phyloP scores from a whole-genome alignment of 2,888 invertebrate genomes.

The Zaprionus bogoriensis region DNA sequence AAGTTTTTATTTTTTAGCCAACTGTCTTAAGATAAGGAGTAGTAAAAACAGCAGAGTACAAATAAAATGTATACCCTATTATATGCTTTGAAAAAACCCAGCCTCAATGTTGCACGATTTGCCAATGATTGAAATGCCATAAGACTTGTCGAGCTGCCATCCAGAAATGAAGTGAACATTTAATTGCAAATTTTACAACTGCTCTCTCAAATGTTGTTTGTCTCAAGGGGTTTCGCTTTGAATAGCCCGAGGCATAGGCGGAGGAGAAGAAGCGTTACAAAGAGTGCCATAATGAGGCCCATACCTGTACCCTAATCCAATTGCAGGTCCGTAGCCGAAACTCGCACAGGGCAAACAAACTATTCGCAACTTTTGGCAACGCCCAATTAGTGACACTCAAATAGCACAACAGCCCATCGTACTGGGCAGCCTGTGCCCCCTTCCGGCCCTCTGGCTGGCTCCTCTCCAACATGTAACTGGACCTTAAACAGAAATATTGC shows the following conservation, averaged over 20 bases:
- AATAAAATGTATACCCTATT: no score
- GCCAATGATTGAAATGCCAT: no score
- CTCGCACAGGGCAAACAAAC: slow-evolving; percentile 33
- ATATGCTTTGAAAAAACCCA: background rate
- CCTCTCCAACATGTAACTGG: slow-evolving; percentile 6
- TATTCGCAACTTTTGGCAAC: slow-evolving; percentile 64
- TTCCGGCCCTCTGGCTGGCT: background rate
- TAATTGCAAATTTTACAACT: background rate
- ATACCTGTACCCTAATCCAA: background rate
- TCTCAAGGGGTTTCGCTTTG: background rate
- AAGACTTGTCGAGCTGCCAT: no score
- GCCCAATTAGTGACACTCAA: slow-evolving; percentile 75
- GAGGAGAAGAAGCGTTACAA: background rate
- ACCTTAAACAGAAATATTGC: slow-evolving; percentile 21
- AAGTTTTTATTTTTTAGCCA: no score
- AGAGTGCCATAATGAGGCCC: background rate
- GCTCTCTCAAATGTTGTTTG: slow-evolving; percentile 12
- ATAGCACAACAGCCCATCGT: slow-evolving; percentile 39
- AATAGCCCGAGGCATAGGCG: background rate
- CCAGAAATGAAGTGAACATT: background rate
- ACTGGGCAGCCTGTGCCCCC: background rate
- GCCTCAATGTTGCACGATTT: no score
- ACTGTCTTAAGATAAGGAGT: no score
- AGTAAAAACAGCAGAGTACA: no score
- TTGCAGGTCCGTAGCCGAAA: background rate